These are phyloP conservation scores for Tethya wilhelma DNA, from an alignment of 37 sponge, comb jelly and placozoan species.

Conservation along the genomic window DNA sequence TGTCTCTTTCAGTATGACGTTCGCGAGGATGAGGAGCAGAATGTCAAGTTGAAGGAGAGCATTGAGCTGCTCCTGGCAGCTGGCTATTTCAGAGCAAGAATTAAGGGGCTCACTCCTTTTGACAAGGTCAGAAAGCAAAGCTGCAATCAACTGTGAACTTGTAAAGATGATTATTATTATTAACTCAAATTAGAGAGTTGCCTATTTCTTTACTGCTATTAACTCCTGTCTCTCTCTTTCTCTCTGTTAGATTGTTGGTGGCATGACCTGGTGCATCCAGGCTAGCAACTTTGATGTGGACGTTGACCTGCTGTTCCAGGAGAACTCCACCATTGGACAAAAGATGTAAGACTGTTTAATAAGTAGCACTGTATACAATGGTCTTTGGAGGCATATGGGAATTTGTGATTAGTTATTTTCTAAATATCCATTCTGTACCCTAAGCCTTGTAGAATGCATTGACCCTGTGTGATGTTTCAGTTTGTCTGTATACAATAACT, in stretches of 20 bases:
- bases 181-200: too few species aligned
- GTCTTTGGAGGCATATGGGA: too few species aligned
- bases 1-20: conserved; percentile 78
- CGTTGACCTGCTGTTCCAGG: conserved; percentile 96
- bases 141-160: not conserved
- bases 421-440: too few species aligned
- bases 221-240: not conserved
- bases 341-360: conserved; percentile 88
- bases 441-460: too few species aligned
- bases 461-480: too few species aligned
- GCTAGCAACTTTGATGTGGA: conserved; percentile 94
- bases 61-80: conserved; percentile 95
- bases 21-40: conserved; percentile 96
- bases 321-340: conserved; percentile 99
- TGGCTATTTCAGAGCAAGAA: conserved; percentile 97
- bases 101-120: conserved; percentile 94
- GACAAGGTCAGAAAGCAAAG: conserved; percentile 78
- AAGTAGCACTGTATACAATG: too few species aligned
- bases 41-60: conserved; percentile 83
- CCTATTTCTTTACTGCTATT: not conserved
- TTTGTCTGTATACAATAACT: too few species aligned
- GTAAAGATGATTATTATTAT: not conserved
- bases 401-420: too few species aligned
- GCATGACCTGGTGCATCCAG: conserved; percentile 98
- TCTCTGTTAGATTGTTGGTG: conserved; percentile 85